These are phyloP conservation scores for Kryptolebias marmoratus DNA, from an alignment of 2,113 vertebrate species.

Conservation along the genomic window DNA sequence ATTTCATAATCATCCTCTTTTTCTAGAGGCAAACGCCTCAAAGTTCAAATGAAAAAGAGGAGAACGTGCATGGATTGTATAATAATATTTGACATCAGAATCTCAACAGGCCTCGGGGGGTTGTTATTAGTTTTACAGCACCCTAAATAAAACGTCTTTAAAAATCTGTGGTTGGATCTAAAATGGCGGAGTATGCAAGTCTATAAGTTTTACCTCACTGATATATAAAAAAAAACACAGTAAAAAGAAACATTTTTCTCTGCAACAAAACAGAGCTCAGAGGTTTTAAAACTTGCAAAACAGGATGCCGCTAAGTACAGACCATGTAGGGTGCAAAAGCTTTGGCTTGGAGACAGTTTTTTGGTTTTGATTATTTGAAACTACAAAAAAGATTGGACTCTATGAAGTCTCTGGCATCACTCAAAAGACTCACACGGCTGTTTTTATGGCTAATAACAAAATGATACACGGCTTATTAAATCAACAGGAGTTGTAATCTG, in stretches of 20 bases:
- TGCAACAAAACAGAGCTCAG: neutral
- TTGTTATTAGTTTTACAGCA: no score
- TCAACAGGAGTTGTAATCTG: constrained; percentile 14
- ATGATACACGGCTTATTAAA: constrained; percentile 22
- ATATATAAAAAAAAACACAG: neutral
- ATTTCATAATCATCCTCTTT: neutral
- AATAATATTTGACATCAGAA: neutral
- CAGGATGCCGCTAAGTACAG: neutral
- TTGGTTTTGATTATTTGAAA: neutral
- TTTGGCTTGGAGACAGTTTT: neutral
- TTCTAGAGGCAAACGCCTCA: neutral
- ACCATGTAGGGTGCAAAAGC: neutral
- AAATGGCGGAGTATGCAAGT: neutral
- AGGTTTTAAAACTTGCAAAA: neutral
- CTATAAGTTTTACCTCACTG: neutral
- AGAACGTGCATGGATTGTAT: neutral
- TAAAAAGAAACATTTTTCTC: neutral
- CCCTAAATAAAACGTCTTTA: neutral
- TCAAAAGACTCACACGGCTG: neutral
- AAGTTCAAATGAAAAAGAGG: neutral
- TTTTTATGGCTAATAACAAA: constrained; percentile 12
- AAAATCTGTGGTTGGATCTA: neutral
- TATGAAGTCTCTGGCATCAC: neutral
- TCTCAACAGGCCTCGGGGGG: neutral
- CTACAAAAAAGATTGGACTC: neutral